These are phyloP conservation scores for Hypotaenidia philippensis DNA, from an alignment of 2,797 vertebrate species.

Conservation along the genomic window DNA sequence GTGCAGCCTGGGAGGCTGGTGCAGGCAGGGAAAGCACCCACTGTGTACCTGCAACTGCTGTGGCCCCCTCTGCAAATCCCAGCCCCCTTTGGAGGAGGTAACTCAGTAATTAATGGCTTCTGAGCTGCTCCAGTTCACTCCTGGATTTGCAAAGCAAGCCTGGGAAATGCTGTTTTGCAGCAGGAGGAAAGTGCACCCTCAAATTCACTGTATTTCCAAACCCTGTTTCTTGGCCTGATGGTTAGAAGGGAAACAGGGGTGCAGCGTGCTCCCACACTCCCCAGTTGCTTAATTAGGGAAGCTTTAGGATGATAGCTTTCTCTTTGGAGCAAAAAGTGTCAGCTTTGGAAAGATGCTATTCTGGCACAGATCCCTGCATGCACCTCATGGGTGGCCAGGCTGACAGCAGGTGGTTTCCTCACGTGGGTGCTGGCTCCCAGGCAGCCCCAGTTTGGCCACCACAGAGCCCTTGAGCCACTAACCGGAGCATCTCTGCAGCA, in stretches of 20 bases:
- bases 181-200: background rate
- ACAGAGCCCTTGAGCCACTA: background rate
- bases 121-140: background rate
- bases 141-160: background rate
- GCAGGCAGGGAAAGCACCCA: background rate
- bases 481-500: background rate
- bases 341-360: background rate
- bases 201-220: background rate
- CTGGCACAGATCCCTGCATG: background rate
- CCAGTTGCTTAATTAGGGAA: background rate
- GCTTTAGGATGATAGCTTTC: background rate
- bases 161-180: background rate
- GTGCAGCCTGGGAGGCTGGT: background rate
- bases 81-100: background rate
- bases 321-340: background rate
- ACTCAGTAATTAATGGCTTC: background rate
- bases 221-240: too few species aligned
- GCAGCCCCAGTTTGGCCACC: background rate
- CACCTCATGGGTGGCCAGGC: accelerated
- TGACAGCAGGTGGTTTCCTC: background rate
- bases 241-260: background rate
- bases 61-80: background rate
- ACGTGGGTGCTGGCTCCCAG: background rate
- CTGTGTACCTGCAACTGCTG: accelerated
- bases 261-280: accelerated